Evolutionary conservation across 2,888 invertebrate genomes (phyloP), one percentile per base, ranked within the genome.

Genomic region (Heliconius cydno): DNA sequence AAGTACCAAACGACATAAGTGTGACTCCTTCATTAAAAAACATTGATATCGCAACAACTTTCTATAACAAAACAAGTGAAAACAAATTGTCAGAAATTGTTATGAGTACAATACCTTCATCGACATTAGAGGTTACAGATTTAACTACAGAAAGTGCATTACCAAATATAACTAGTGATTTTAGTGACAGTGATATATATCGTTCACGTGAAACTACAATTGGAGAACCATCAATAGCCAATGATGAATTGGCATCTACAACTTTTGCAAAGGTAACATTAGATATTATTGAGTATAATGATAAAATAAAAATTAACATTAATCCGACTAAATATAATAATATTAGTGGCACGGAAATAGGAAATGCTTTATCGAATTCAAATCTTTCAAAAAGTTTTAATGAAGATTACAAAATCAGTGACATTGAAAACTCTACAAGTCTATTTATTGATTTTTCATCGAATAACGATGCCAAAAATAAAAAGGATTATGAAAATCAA

Each of bases 1-100:
- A 84, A 77, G 84, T 81, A 67, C 82, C 84, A 80, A 85, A 81
- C 71, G 83, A 84, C 52, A 68, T 9, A 46, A 79, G 30, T 66
- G 19, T 13, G 60, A 74, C 67, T 60, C 34, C 68, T 25, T n/a
- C 60, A 34, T 77, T 68, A 77, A 79, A 82, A 66, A 70, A 82
- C 41, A 52, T 78, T 71, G 79, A 77, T 70, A 28, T 70, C 25
- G 72, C 75, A 34, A 78, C 81, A 30, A 67, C 34, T 22, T 70
- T 70, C 73, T 79, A n/a, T 71, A 65, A 70, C 71, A 46, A 80
- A 66, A 79, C 52, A 60, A 71, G 41, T 68, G 60, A 38, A 71
- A 73, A 28, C 28, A 60, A 79, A 52, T 70, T 74, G 22, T 34
- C 28, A 19, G 60, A 70, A 76, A 76, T 78, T 25, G 82, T 79